Evolutionary conservation across 2,113 vertebrate species (phyloP).

Genomic region (Gallinago media): DNA sequence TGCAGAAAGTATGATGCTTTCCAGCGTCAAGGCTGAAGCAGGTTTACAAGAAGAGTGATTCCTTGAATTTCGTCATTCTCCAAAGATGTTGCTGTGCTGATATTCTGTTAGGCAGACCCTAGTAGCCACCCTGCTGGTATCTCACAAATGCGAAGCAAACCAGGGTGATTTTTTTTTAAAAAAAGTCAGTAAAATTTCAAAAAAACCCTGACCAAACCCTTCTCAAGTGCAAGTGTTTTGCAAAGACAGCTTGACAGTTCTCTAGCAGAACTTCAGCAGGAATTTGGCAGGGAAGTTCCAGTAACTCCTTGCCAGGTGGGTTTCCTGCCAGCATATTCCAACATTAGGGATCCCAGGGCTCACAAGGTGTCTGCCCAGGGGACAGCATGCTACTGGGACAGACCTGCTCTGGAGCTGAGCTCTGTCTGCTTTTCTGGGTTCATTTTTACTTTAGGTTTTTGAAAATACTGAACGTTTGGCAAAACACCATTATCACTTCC

Average conservation of each 20-base stretch:
- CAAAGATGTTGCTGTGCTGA: neutral
- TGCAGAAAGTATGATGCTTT: neutral
- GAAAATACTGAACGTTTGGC: neutral
- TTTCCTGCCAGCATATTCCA: neutral
- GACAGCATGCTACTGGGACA: fast-evolving
- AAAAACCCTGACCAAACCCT: neutral
- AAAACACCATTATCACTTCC: neutral
- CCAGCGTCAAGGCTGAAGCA: neutral
- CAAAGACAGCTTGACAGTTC: neutral
- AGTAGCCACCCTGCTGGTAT: neutral
- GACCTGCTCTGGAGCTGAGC: neutral
- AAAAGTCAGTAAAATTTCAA: neutral
- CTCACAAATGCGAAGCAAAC: neutral
- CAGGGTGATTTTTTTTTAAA: neutral
- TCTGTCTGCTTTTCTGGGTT: neutral
- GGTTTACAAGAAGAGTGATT: neutral
- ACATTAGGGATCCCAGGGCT: neutral
- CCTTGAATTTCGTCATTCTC: neutral
- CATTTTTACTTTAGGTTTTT: neutral
- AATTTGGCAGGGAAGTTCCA: neutral
- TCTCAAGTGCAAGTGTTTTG: neutral
- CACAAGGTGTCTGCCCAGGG: neutral
- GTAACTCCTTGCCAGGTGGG: neutral
- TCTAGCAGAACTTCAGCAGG: neutral
- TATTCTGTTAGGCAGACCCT: neutral